Percentiles rank a stretch among this genome's conserved stretches.
Evolutionary conservation across 2,797 vertebrate species (phyloP).

Genomic region (Galagoides demidoff): DNA sequence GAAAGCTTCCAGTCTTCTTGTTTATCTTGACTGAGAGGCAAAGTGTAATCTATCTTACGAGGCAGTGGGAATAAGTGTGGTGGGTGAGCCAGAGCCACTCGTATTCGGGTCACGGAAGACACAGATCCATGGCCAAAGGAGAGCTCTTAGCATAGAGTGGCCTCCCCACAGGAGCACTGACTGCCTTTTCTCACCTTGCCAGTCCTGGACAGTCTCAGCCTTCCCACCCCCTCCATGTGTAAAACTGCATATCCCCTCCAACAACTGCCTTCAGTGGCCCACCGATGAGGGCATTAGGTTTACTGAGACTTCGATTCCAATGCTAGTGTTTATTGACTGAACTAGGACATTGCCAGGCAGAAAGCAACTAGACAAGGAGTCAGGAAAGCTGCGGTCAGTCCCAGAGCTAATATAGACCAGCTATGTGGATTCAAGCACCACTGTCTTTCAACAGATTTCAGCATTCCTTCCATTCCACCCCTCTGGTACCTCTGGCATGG

Average conservation of each 20-base stretch:
- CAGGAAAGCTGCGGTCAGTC: neutral
- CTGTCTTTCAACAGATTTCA: neutral
- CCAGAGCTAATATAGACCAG: neutral
- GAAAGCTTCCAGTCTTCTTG: neutral
- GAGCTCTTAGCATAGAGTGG: neutral
- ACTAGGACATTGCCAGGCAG: neutral
- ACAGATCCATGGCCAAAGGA: neutral
- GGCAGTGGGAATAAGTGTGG: neutral
- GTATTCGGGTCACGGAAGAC: neutral
- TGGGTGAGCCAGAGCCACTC: neutral
- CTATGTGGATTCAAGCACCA: neutral
- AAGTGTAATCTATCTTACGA: neutral
- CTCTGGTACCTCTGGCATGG: neutral
- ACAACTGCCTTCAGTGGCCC: neutral
- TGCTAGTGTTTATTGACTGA: neutral
- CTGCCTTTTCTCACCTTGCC: no score
- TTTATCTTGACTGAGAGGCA: conserved; percentile 3
- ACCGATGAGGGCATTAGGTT: neutral
- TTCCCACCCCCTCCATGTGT: neutral
- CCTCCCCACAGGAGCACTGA: neutral
- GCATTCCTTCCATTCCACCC: neutral
- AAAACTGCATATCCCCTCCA: neutral
- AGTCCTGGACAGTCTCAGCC: neutral
- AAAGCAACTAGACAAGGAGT: conserved; percentile 16
- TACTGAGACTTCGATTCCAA: neutral